Percentiles rank a stretch among this genome's conserved stretches.
phyloP scores from a whole-genome alignment of 2,888 invertebrate species.

The Torymus aiolomorphi region DNA sequence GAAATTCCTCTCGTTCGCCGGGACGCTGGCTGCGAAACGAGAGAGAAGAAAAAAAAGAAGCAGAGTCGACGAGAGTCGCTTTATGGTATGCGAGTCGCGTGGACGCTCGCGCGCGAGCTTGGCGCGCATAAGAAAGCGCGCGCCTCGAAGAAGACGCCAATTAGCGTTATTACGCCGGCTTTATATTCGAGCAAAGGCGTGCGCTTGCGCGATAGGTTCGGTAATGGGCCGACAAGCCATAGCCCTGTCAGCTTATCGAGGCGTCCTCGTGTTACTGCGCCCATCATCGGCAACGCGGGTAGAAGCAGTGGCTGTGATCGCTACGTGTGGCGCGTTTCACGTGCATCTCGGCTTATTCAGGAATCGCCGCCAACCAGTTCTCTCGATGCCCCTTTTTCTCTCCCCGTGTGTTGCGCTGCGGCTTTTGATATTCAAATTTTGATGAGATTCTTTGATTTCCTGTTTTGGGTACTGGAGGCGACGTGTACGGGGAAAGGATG shows the following conservation, averaged over 20 bases:
- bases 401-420: neutral
- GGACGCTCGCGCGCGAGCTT: neutral
- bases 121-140: constrained; percentile 1
- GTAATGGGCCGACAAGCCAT: constrained; percentile 57
- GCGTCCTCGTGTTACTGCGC: constrained; percentile 34
- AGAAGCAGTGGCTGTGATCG: neutral
- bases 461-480: neutral
- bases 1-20: constrained; percentile 41
- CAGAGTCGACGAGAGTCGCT: constrained; percentile 4
- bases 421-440: constrained; percentile 38
- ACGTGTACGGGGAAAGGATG: too few species aligned
- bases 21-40: neutral
- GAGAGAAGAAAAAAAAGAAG: neutral
- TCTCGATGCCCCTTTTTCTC: constrained; percentile 10
- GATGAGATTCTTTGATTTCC: constrained; percentile 40
- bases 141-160: constrained; percentile 47
- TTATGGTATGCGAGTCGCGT: constrained; percentile 40
- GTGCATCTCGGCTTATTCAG: constrained; percentile 7
- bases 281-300: constrained; percentile 32
- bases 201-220: constrained; percentile 40
- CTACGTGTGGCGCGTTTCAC: constrained; percentile 1
- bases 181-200: constrained; percentile 41
- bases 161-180: constrained; percentile 53
- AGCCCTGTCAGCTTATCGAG: constrained; percentile 56
- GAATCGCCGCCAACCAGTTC: constrained; percentile 49